Percentiles rank a stretch among this genome's conserved stretches.
These are phyloP conservation scores for Numida meleagris DNA, from an alignment of 2,113 vertebrate species.

Conservation along the genomic window DNA sequence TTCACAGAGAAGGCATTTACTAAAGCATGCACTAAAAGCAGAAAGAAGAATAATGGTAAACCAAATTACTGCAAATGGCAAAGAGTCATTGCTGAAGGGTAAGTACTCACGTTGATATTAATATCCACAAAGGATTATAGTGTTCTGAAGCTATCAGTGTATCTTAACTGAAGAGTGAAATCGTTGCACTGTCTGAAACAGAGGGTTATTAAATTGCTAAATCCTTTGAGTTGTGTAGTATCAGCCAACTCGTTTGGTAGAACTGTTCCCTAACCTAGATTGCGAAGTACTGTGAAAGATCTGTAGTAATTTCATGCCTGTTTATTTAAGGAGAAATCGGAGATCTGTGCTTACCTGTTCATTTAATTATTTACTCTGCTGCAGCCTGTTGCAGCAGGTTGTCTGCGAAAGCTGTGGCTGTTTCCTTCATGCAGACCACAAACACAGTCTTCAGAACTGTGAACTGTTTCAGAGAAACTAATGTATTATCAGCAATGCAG, in stretches of 20 bases:
- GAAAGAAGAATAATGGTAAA: constrained; percentile 77
- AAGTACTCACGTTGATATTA: constrained; percentile 62
- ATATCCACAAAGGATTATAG: not conserved
- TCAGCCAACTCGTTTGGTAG: not conserved
- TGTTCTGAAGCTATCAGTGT: not conserved
- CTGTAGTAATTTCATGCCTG: not conserved
- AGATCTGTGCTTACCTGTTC: not conserved
- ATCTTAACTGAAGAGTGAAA: not conserved
- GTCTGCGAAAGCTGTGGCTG: not conserved
- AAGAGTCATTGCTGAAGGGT: constrained; percentile 77
- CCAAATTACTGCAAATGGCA: constrained; percentile 70
- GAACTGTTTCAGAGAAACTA: not conserved
- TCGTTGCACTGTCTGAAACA: not conserved
- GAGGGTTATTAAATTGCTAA: not conserved
- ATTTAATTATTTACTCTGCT: not conserved
- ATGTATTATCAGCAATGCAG: not conserved
- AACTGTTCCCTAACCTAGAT: not conserved
- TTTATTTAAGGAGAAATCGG: not conserved
- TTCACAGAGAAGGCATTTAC: constrained; percentile 27
- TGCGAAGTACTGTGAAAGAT: not conserved
- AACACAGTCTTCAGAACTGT: not conserved
- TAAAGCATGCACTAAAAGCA: constrained; percentile 46
- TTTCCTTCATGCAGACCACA: not conserved
- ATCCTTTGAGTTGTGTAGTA: not conserved
- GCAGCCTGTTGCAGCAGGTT: not conserved